These are phyloP conservation scores for Orius laevigatus DNA, from an alignment of 1,140 invertebrate species.

Conservation along the genomic window DNA sequence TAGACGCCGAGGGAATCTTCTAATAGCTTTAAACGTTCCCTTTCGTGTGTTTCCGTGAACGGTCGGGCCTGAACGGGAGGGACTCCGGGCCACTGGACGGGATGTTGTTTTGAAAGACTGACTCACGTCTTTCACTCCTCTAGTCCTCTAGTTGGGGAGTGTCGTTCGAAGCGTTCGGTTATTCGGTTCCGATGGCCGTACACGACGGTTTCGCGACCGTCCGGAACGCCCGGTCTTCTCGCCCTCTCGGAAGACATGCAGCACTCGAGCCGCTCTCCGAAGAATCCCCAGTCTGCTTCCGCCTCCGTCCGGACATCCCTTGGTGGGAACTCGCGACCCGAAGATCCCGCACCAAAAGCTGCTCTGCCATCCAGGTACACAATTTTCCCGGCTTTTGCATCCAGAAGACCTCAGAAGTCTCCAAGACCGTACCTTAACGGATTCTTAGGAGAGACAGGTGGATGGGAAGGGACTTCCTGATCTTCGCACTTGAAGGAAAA, in stretches of 20 bases:
- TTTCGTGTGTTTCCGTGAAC: too few relatives aligned
- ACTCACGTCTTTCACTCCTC: too few relatives aligned
- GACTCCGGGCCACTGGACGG: background rate
- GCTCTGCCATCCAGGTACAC: conserved; percentile 43
- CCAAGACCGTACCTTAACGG: too few relatives aligned
- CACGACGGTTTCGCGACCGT: conserved; percentile 71
- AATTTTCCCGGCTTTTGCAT: background rate
- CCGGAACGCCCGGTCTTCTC: conserved; percentile 27
- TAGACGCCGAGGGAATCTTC: too few relatives aligned
- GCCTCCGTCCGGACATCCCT: conserved; percentile 48
- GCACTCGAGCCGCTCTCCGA: conserved; percentile 28
- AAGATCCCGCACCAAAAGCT: conserved; percentile 50
- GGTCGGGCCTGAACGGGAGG: background rate
- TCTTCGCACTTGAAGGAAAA: too few relatives aligned
- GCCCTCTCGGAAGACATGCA: background rate
- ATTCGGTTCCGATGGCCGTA: conserved; percentile 33
- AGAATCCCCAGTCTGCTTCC: conserved; percentile 26
- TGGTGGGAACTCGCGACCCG: conserved; percentile 74
- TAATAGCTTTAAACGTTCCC: too few relatives aligned
- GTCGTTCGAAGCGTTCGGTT: background rate
- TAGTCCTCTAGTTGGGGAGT: background rate
- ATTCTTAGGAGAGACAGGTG: too few relatives aligned
- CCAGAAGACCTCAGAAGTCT: background rate
- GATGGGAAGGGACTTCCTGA: too few relatives aligned
- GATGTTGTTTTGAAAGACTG: too few relatives aligned